Base-by-base conservation (phyloP, 2,113 vertebrate genomes). In the Syngnathus scovelli region DNA sequence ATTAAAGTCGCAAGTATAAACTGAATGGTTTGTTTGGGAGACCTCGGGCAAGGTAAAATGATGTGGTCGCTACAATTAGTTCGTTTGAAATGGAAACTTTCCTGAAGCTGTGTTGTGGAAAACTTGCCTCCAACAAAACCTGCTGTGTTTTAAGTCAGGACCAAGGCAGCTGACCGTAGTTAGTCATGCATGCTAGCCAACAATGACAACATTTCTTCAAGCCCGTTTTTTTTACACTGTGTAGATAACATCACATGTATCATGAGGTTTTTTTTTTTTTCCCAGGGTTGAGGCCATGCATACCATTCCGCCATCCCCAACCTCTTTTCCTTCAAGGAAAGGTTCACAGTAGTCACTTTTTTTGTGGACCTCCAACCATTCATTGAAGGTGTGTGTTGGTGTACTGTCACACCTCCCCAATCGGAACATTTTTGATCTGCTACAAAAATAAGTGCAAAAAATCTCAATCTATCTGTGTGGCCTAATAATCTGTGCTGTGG, bases 71-170 rank as follows among this genome's bases (percentile, higher is more conserved):
- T 56, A 82, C 58, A 68, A 33, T 11, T 37, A 69, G 38, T 67
- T 80, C 19, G 7, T 76, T 60, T 70, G 46, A 83, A 77, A 74
- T 75, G 76, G 79, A 84, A 82, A 78, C 65, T 72, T 79, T 69
- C 60, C 70, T 46, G n/a, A 48, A 44, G 48, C 46, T 6, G 12
- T 62, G 73, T 39, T 51, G 49, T 7, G 18, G 68, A 64, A 79
- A 69, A n/a, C 55, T 44, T 19, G 64, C 61, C 33, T 65, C 75
- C 66, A 82, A 82, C 80, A 80, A 77, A 78, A 77, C 66, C 63
- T 43, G 23, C 63, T 71, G 67, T 81, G 85, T 85, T 79, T 72
- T 6, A 41, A 71, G 72, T 76, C 77, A 81, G 74, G 23, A 43
- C 51, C 63, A 56, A 71, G 52, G 38, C 75, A 61, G 67, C 71